These are phyloP conservation scores for Sabatieria punctata DNA, from an alignment of 2,888 invertebrate species.

Conservation along the genomic window DNA sequence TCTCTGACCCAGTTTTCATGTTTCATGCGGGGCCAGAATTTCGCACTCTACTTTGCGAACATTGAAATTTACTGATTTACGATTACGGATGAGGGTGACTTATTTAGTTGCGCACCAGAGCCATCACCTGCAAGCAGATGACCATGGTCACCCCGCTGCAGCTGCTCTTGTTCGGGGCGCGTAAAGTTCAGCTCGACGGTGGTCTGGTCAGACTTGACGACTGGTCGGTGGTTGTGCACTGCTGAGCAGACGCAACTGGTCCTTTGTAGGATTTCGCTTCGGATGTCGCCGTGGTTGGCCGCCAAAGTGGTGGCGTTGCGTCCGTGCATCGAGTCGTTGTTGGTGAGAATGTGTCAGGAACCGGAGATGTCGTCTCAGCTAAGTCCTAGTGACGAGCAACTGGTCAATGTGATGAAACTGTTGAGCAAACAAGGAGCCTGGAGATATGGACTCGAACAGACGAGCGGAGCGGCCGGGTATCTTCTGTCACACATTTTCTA, in stretches of 20 bases:
- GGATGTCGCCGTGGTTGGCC: slow-evolving; percentile 60
- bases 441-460: slow-evolving; percentile 47
- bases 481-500: background rate
- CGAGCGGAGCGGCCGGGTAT: slow-evolving; percentile 5
- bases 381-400: slow-evolving; percentile 38
- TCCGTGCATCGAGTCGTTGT: slow-evolving; percentile 67
- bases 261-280: slow-evolving; percentile 58
- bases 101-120: slow-evolving; percentile 73
- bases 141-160: slow-evolving; percentile 89
- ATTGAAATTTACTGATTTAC: too few species aligned
- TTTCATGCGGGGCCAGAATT: too few species aligned
- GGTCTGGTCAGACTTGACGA: slow-evolving; percentile 62
- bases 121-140: slow-evolving; percentile 87
- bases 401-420: slow-evolving; percentile 51
- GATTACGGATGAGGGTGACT: too few species aligned
- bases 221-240: slow-evolving; percentile 56
- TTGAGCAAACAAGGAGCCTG: slow-evolving; percentile 54
- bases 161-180: slow-evolving; percentile 71
- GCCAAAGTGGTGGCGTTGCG: slow-evolving; percentile 65
- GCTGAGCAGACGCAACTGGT: too few species aligned
- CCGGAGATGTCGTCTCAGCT: slow-evolving; percentile 58
- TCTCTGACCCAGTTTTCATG: too few species aligned
- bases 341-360: slow-evolving; percentile 57
- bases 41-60: too few species aligned
- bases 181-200: slow-evolving; percentile 61